Evolutionary conservation across 2,113 vertebrate species (phyloP), one percentile per base, ranked within the genome.

Genomic region (Aptenodytes forsteri): DNA sequence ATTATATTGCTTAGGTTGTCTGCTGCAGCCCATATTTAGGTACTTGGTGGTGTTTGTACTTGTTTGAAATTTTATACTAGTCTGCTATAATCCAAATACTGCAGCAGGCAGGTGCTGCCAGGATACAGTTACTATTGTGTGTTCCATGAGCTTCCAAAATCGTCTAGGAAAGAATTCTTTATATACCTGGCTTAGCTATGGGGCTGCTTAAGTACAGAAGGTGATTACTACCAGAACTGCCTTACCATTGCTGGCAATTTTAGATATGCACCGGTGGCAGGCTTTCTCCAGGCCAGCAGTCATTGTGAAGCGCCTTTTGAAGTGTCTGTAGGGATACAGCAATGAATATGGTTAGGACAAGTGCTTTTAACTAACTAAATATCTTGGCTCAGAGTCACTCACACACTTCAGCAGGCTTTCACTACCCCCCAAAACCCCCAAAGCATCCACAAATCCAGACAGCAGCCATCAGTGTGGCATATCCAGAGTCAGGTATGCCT

Each of bases 231-330:
- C 67, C 82, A 78, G 78, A 66, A 46, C 22, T 86, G 56, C 75
- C 98, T 98, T 97, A 98, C 98, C 98, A 54, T 97, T 98, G 96
- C 98, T 98, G 96, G 98, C 97, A 38, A 98, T 98, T 84, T 97
- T 97, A 7, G 97, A 98, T 88, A 98, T 97, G 94, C 96, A 98
- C 8, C 19, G 77, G 85, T 98, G 98, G 59, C 98, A 98, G 18
- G 96, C 96, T 97, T 98, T 98, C 95, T 98, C 98, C 80, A 98
- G 96, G 62, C 97, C 97, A 0, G 97, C 98, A 29, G 92, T 83
- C 98, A 98, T 98, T 5, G n/a, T 49, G 54, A 50, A 38, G 80
- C 30, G 13, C 47, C 92, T 34, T 42, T 16, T 50, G 8, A 23
- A 32, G 38, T 83, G 50, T 42, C 91, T 92, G 95, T 94, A 76